Evolutionary conservation across 35 echinoderm and acorn worm genomes (phyloP).

Genomic region (Anneissia japonica): DNA sequence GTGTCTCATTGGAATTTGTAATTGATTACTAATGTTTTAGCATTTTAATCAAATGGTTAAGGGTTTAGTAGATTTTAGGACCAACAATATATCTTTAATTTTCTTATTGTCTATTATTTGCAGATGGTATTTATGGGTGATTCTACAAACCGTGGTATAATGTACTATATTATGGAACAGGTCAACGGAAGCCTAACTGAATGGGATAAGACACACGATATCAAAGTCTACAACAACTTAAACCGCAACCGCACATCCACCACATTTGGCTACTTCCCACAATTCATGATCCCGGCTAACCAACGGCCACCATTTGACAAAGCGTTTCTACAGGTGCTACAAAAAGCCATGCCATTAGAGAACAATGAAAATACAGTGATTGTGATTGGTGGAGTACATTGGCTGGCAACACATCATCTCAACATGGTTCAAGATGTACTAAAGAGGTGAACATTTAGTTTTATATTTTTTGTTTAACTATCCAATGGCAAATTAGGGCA

Average conservation of each 20-base stretch:
- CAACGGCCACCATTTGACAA: slow-evolving; percentile 74
- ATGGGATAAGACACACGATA: slow-evolving; percentile 94
- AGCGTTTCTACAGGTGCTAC: slow-evolving; percentile 52
- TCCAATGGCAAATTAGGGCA: too few relatives aligned
- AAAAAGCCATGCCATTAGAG: slow-evolving; percentile 36
- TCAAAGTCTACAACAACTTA: slow-evolving; percentile 74
- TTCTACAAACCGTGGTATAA: slow-evolving; percentile 95
- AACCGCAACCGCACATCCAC: slow-evolving; percentile 64
- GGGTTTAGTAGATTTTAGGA: too few relatives aligned
- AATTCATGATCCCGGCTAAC: slow-evolving; percentile 77
- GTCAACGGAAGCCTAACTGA: slow-evolving; percentile 76
- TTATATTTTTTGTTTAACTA: not conserved
- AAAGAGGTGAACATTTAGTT: slow-evolving; percentile 24
- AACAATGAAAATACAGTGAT: slow-evolving; percentile 63
- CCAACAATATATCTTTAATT: too few relatives aligned
- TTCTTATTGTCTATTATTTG: not conserved
- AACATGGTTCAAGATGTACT: slow-evolving; percentile 57
- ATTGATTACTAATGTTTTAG: too few relatives aligned
- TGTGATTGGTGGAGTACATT: slow-evolving; percentile 81
- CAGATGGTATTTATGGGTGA: slow-evolving; percentile 91
- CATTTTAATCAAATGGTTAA: too few relatives aligned
- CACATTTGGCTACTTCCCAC: slow-evolving; percentile 89
- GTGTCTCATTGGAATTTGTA: too few relatives aligned
- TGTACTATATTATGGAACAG: slow-evolving; percentile 90
- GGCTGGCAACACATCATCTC: slow-evolving; percentile 83